Conservation (phyloP, 2,797 vertebrate species). For the Ceyx erithaca region DNA sequence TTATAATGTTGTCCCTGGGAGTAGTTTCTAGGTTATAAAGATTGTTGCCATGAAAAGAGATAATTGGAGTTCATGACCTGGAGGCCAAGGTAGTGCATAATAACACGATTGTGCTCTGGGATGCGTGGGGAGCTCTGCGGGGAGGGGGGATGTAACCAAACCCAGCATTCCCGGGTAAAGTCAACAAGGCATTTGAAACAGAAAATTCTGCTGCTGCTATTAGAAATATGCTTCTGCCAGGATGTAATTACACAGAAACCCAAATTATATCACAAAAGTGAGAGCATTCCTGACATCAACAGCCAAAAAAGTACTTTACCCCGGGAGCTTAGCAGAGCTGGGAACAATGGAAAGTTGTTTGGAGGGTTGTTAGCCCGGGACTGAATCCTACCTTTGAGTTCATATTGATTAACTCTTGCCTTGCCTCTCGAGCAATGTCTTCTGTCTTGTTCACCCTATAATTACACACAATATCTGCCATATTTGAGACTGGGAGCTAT, state of each 20-base stretch:
- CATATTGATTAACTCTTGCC: constrained; percentile 47
- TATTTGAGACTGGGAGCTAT: background rate
- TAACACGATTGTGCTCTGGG: constrained; percentile 64
- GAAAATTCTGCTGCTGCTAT: constrained; percentile 71
- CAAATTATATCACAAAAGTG: constrained; percentile 56
- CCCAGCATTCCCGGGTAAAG: constrained; percentile 38
- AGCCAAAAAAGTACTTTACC: constrained; percentile 64
- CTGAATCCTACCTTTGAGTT: constrained; percentile 7
- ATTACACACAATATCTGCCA: background rate
- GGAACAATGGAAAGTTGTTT: constrained; percentile 70
- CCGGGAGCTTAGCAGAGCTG: constrained; percentile 45
- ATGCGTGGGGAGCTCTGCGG: constrained; percentile 70
- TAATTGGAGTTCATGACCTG: constrained; percentile 61
- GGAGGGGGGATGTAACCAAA: constrained; percentile 63
- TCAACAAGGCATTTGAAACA: constrained; percentile 70
- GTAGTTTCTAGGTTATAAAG: constrained; percentile 65
- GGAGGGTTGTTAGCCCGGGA: background rate
- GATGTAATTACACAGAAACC: constrained; percentile 68
- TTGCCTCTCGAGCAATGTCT: background rate
- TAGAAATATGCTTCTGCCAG: constrained; percentile 67
- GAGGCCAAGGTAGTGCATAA: constrained; percentile 64
- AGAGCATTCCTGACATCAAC: constrained; percentile 56
- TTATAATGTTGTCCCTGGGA: constrained; percentile 59
- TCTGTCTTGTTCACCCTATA: background rate
- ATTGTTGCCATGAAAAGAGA: constrained; percentile 58